Evolutionary conservation across 2,113 vertebrate species (phyloP).

Genomic region (Lampris megalopsis): DNA sequence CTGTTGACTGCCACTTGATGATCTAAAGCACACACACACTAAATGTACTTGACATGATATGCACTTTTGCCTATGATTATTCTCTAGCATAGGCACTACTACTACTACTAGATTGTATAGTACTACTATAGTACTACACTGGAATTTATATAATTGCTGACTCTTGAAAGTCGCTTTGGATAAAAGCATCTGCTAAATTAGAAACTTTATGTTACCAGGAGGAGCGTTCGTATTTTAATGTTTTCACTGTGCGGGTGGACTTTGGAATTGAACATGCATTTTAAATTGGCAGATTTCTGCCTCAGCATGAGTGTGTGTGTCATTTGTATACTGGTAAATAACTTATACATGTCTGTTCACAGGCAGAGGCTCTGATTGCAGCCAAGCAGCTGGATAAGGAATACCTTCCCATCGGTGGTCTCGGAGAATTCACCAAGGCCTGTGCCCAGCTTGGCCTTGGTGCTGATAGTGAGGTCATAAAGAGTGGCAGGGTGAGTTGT

Average conservation of each 20-base stretch:
- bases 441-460: conserved; percentile 91
- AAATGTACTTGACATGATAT: no score
- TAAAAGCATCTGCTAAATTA: no score
- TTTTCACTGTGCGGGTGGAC: conserved; percentile 11
- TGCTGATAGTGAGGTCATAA: conserved; percentile 87
- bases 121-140: no score
- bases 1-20: no score
- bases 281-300: neutral
- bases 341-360: neutral
- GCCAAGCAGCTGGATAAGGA: conserved; percentile 94
- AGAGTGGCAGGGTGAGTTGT: conserved; percentile 89
- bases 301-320: neutral
- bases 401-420: conserved; percentile 88
- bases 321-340: no score
- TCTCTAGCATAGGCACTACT: no score
- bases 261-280: neutral
- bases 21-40: no score
- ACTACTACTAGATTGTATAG: no score
- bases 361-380: conserved; percentile 91
- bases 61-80: no score
- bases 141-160: no score
- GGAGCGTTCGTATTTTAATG: neutral
- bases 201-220: no score
- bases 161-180: no score
- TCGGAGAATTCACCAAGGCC: conserved; percentile 88